Conservation (phyloP, 2,888 invertebrate genomes). For the Drosophila rellima region DNA sequence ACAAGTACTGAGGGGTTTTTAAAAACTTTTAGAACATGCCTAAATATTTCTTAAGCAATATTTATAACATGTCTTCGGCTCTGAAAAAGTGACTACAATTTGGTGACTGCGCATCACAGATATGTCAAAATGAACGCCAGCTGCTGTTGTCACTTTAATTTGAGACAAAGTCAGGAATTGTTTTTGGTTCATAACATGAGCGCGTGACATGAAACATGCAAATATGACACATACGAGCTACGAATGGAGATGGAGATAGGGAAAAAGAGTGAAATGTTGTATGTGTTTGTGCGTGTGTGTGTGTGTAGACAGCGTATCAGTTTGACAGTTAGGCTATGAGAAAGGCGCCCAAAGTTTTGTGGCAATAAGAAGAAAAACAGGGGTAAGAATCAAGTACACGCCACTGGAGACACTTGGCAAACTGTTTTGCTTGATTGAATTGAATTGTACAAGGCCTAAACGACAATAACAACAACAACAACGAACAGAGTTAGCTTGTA, state of each 20-base stretch:
- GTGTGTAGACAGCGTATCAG: constrained; percentile 34
- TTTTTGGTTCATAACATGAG: constrained; percentile 41
- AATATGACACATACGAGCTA: constrained; percentile 47
- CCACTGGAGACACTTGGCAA: constrained; percentile 80
- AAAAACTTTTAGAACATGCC: not conserved
- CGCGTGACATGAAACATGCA: constrained; percentile 58
- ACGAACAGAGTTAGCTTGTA: not conserved
- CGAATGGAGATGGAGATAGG: constrained; percentile 12
- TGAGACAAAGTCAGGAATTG: constrained; percentile 38
- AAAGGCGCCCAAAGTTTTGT: constrained; percentile 21
- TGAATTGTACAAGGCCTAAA: constrained; percentile 73
- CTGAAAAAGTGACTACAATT: constrained; percentile 4
- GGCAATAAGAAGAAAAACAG: constrained; percentile 40
- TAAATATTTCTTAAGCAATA: not conserved
- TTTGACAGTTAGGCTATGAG: constrained; percentile 32
- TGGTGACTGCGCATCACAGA: constrained; percentile 7
- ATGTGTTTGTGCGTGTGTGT: not conserved
- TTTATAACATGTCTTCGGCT: not conserved
- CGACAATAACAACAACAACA: constrained; percentile 38
- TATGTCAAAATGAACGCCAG: constrained; percentile 36
- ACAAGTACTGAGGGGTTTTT: not conserved
- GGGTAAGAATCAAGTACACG: constrained; percentile 74
- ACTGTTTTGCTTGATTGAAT: constrained; percentile 79
- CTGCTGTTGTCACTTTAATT: constrained; percentile 59
- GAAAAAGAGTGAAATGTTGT: not conserved